Conservation (phyloP, 2,888 invertebrate species). For the Stegana nigrithorax region DNA sequence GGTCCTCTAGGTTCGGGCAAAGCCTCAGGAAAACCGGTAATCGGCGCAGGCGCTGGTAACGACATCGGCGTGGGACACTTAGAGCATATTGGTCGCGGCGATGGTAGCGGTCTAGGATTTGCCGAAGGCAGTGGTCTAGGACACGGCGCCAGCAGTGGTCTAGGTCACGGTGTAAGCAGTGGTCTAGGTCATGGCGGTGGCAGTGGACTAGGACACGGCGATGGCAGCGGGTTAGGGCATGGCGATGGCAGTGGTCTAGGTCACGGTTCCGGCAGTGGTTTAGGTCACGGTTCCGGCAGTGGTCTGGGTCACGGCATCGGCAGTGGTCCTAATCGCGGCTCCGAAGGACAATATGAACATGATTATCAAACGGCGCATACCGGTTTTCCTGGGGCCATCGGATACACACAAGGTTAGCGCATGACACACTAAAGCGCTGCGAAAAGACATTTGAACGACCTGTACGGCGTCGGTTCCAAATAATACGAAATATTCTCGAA, state of each 20-base stretch:
- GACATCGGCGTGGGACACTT: no score
- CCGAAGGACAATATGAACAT: constrained; percentile 11
- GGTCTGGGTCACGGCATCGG: not conserved
- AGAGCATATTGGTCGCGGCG: not conserved
- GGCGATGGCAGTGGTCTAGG: not conserved
- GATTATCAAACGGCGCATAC: constrained; percentile 31
- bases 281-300: not conserved
- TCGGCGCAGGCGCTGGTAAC: constrained; percentile 48
- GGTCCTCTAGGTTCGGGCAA: constrained; percentile 65
- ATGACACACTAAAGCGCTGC: constrained; percentile 27
- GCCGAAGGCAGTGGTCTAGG: no score
- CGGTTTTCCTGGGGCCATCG: constrained; percentile 65
- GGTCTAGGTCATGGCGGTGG: constrained; percentile 19
- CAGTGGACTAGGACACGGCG: constrained; percentile 8
- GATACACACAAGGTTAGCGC: constrained; percentile 64
- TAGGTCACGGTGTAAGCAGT: not conserved
- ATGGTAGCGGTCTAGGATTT: no score
- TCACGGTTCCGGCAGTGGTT: not conserved
- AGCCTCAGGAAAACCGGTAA: constrained; percentile 63
- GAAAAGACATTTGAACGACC: constrained; percentile 50
- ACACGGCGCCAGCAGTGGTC: not conserved
- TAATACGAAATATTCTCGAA: no score
- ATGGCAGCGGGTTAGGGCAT: constrained; percentile 11
- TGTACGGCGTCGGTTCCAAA: constrained; percentile 16
- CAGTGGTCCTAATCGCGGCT: constrained; percentile 8